Conservation (phyloP, 2,797 vertebrate species). For the Galagoides demidoff region DNA sequence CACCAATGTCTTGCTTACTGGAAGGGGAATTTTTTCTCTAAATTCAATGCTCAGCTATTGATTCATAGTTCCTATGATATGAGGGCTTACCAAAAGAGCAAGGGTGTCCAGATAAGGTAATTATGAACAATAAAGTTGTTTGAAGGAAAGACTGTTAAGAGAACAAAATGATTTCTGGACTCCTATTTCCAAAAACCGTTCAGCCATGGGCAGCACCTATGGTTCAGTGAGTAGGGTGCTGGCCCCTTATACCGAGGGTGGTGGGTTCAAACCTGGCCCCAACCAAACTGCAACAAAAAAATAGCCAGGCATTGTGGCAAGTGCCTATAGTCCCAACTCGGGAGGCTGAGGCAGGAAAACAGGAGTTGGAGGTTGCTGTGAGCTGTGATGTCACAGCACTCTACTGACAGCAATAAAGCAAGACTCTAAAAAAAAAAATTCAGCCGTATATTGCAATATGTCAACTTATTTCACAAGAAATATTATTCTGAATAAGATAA, state of each 20-base stretch:
- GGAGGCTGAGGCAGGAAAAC: too few species aligned
- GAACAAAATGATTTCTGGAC: slow-evolving; percentile 39
- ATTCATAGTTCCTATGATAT: neutral
- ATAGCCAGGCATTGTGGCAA: too few species aligned
- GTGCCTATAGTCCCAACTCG: too few species aligned
- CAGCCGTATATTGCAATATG: neutral
- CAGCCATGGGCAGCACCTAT: neutral
- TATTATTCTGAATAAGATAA: neutral
- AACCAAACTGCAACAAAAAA: too few species aligned
- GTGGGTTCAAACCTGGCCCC: too few species aligned
- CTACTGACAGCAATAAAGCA: too few species aligned
- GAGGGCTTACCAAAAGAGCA: slow-evolving; percentile 4
- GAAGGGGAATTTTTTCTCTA: neutral
- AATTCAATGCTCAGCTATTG: slow-evolving; percentile 34
- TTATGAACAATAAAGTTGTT: slow-evolving; percentile 37
- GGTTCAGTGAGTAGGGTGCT: too few species aligned
- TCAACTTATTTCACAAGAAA: neutral
- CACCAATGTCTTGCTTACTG: too few species aligned
- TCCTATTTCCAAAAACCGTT: neutral
- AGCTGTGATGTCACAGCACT: too few species aligned
- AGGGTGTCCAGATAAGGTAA: slow-evolving; percentile 37
- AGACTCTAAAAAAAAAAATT: neutral
- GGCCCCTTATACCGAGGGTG: too few species aligned
- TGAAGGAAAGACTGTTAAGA: neutral
- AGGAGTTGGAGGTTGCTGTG: too few species aligned